Evolutionary conservation across 2,113 vertebrate species (phyloP), one percentile per base, ranked within the genome.

Genomic region (Microtus richardsoni): DNA sequence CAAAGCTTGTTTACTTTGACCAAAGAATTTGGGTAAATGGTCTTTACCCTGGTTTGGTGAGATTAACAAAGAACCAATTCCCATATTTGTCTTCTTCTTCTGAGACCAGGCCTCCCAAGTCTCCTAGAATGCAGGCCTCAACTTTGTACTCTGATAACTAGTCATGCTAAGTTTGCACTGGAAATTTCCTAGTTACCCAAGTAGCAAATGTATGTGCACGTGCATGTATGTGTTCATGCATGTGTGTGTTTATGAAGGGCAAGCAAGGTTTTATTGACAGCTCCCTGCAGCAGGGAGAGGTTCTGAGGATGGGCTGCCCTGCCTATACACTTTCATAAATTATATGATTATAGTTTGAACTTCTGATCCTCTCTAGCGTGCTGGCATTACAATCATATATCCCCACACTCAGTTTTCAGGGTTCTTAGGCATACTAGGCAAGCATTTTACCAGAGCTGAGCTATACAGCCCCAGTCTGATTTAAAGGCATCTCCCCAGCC

Each of bases 81-180:
- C 16, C 30, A 44, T 58, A 49, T 64, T 39, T 39, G 58, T 30
- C 39, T 30, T 41, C 39, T 30, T 41, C 52, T 89, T 52, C 66
- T 9, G 24, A 66, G 73, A 87, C 2, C 8, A 60, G 39, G 44
- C 24, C 90, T 44, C 64, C 58, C 52, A 62, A 82, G 41, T 84
- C 16, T 36, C 49, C 66, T 26, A 41, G 41, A 71, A 33, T 41
- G 88, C 30, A 10, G 10, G 5, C 33, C 21, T 88, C 58, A 91
- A 87, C 93, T 94, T 87, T 91, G 62, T 54, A 77, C 44, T 26
- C 73, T 39, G 44, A 58, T 62, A 91, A 96, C 83, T 95, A 86
- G 64, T 83, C 44, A 68, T 22, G 41, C 24, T 89, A 74, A 94
- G 41, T 41, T 70, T 88, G 49, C 47, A 93, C 0, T 89, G 24